These are phyloP conservation scores for Perithous albicinctus DNA, from an alignment of 2,888 invertebrate species.

Conservation along the genomic window DNA sequence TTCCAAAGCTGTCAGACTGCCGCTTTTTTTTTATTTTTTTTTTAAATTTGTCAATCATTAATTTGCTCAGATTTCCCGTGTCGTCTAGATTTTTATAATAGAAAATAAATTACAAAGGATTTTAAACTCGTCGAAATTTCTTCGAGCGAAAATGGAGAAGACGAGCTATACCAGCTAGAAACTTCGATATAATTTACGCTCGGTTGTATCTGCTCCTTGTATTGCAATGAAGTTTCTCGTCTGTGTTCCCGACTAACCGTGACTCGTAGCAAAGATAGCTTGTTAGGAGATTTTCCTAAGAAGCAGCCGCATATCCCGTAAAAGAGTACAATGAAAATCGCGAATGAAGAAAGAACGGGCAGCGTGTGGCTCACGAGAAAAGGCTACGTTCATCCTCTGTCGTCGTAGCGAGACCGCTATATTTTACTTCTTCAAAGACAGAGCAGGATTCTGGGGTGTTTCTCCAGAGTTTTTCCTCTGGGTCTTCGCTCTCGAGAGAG, in stretches of 20 bases:
- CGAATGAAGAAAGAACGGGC: background rate
- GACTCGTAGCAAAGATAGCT: background rate
- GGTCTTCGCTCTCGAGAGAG: constrained; percentile 21
- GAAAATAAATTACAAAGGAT: background rate
- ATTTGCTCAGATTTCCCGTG: too few relatives aligned
- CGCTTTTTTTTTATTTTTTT: background rate
- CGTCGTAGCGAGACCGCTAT: constrained; percentile 29
- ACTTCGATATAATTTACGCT: constrained; percentile 25
- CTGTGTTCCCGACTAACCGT: background rate
- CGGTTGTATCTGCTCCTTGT: background rate
- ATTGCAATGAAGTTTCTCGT: constrained; percentile 2
- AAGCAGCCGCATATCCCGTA: background rate
- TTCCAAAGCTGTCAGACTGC: too few relatives aligned
- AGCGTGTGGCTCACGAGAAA: background rate
- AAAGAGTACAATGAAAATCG: constrained; percentile 4
- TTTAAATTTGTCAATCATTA: background rate
- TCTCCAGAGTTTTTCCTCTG: constrained; percentile 13
- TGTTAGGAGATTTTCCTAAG: background rate
- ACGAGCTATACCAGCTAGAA: background rate
- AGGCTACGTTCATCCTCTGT: constrained; percentile 13
- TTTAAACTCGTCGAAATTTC: constrained; percentile 26
- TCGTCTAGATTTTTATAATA: background rate
- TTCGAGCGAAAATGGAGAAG: background rate
- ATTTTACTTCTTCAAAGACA: constrained; percentile 53
- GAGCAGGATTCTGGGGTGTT: constrained; percentile 23